phyloP scores from a whole-genome alignment of 2,888 invertebrate genomes.

The Synanthedon myopaeformis region DNA sequence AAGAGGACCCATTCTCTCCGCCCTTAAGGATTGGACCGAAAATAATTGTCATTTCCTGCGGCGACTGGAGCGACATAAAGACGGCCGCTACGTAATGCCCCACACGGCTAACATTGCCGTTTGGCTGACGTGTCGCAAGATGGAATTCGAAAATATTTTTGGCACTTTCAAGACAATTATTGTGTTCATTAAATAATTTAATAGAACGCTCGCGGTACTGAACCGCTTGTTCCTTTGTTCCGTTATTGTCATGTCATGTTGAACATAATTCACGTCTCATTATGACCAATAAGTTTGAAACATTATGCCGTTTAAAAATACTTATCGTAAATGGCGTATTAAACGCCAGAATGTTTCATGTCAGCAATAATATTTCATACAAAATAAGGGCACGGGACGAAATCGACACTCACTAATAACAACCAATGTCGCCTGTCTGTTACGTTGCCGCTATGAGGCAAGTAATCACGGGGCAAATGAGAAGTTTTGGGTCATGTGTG shows the following conservation, averaged over 20 bases:
- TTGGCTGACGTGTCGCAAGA: slow-evolving; percentile 18
- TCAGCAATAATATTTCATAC: slow-evolving; percentile 15
- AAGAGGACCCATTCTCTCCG: slow-evolving; percentile 57
- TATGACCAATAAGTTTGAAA: neutral
- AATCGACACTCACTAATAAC: slow-evolving; percentile 45
- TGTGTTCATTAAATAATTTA: slow-evolving; percentile 22
- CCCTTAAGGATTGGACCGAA: slow-evolving; percentile 54
- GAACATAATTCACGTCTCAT: neutral
- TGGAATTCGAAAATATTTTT: slow-evolving; percentile 25
- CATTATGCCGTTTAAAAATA: neutral
- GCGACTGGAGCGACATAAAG: slow-evolving; percentile 33
- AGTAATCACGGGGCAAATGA: slow-evolving; percentile 61
- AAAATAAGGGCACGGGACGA: slow-evolving; percentile 25
- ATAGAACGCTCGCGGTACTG: slow-evolving; percentile 27
- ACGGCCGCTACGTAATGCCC: slow-evolving; percentile 21
- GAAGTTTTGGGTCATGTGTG: slow-evolving; percentile 52
- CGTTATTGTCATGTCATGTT: neutral
- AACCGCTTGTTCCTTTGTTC: neutral
- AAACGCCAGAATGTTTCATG: neutral
- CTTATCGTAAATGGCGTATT: neutral
- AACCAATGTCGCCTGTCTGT: slow-evolving; percentile 46
- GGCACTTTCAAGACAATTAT: slow-evolving; percentile 31
- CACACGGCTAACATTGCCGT: slow-evolving; percentile 12
- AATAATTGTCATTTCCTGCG: slow-evolving; percentile 72
- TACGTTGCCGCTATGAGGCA: slow-evolving; percentile 25